Base-by-base conservation (phyloP, 2,797 vertebrate genomes). In the Acanthurus tractus region DNA sequence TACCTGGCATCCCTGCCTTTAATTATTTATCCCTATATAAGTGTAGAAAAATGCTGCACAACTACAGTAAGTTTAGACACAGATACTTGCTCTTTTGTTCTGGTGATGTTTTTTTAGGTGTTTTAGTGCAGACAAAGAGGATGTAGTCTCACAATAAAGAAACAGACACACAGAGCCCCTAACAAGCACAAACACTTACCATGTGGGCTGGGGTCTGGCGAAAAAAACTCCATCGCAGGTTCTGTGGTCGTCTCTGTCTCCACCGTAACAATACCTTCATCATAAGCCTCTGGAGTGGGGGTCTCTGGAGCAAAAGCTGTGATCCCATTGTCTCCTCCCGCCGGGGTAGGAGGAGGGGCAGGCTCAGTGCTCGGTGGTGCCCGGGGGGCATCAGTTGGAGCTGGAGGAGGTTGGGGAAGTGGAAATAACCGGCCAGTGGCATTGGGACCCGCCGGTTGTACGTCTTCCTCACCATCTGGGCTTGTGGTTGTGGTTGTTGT, bases 131-230 rank as follows among this genome's bases (percentile, higher is more conserved):
- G 12, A 65, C 5, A 56, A 6, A 63, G 18, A 29, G 3, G 29
- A 29, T 29, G 29, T 29, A 29, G 29, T 29, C 29, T 29, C 29
- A 29, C 2, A 29, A 29, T 29, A 29, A 29, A 29, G 29, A 29
- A 29, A 50, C 23, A 15, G 11, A 57, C 3, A 18, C 36, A 48
- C 29, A 4, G n/a, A 11, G 2, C 1, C 14, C 34, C 20, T 17
- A 12, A 40, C 6, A 50, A 29, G 9, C n/a, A 18, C 6, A 13
- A 10, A 17, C 59, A 88, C 92, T 87, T 79, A 94, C 92, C 85
- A 0, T 77, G 67, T 17, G 86, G 67, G 36, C 4, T 70, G 38
- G 18, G 20, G 25, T 87, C 50, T 4, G 89, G 59, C 10, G 91
- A 82, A 48, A n/a, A 61, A 45, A n/a, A 61, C 2, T 59, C 69